phyloP scores from a whole-genome alignment of 1,140 invertebrate genomes.

The Physella acuta region DNA sequence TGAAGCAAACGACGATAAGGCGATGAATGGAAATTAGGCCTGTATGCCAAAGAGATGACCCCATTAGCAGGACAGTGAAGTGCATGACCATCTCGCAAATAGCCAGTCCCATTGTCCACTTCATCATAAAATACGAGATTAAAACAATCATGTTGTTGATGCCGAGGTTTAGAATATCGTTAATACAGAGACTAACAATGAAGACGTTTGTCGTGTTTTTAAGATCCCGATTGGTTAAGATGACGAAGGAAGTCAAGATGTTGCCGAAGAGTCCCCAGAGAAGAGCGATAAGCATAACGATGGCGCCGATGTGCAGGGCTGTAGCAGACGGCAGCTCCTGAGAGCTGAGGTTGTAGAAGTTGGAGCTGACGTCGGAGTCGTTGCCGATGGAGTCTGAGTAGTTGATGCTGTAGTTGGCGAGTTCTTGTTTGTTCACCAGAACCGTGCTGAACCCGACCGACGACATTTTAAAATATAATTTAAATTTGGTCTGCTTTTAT shows the following conservation, averaged over 20 bases:
- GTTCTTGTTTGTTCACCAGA: slow-evolving; percentile 5
- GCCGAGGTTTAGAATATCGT: slow-evolving; percentile 57
- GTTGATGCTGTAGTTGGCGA: slow-evolving; percentile 17
- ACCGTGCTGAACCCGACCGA: not conserved
- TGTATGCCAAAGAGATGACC: slow-evolving; percentile 58
- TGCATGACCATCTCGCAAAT: slow-evolving; percentile 54
- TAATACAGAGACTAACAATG: slow-evolving; percentile 57
- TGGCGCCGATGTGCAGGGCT: slow-evolving; percentile 45
- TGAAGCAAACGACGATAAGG: slow-evolving; percentile 57
- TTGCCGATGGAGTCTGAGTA: not conserved
- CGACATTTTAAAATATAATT: too few relatives aligned
- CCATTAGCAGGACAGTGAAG: slow-evolving; percentile 54
- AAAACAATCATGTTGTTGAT: slow-evolving; percentile 58
- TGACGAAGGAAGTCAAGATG: slow-evolving; percentile 44
- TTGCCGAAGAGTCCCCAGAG: slow-evolving; percentile 50
- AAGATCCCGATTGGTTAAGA: slow-evolving; percentile 45
- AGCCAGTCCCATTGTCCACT: slow-evolving; percentile 48
- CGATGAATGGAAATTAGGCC: slow-evolving; percentile 59
- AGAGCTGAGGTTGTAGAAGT: not conserved
- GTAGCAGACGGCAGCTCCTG: slow-evolving; percentile 35
- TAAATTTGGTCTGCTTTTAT: too few relatives aligned
- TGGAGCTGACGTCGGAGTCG: not conserved
- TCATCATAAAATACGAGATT: slow-evolving; percentile 51
- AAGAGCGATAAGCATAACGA: slow-evolving; percentile 47
- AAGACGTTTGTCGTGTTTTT: slow-evolving; percentile 57